Percentiles rank a stretch among this genome's conserved stretches.
Evolutionary conservation across 2,113 vertebrate species (phyloP).

Genomic region (Antigone vipio): DNA sequence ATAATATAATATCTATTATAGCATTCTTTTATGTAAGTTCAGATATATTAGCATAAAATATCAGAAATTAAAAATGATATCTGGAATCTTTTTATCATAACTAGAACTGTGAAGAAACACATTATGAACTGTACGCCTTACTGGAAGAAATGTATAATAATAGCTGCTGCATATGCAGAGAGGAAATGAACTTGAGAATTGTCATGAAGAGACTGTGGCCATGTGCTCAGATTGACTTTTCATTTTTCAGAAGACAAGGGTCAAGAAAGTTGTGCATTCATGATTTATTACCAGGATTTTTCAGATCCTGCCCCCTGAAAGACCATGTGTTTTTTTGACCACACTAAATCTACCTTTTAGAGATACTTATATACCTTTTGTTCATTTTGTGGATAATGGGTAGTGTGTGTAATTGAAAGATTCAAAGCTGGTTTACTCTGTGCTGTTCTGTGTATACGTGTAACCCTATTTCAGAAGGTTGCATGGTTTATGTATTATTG

Average conservation of each 20-base stretch:
- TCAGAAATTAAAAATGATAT: not conserved
- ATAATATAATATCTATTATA: not conserved
- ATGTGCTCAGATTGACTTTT: not conserved
- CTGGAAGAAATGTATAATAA: not conserved
- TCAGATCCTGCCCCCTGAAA: not conserved
- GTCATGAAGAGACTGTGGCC: not conserved
- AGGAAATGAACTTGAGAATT: not conserved
- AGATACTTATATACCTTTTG: not conserved
- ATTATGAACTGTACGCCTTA: not conserved
- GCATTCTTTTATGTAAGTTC: not conserved
- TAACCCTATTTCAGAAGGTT: not conserved
- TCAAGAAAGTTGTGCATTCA: not conserved
- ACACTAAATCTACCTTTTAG: not conserved
- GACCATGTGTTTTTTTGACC: not conserved
- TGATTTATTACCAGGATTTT: not conserved
- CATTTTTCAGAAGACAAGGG: not conserved
- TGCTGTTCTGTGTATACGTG: not conserved
- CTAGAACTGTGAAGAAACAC: not conserved
- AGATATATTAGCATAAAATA: not conserved
- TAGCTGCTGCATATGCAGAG: not conserved
- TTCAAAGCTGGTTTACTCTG: not conserved
- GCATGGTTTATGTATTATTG: not conserved
- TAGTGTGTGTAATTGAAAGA: not conserved
- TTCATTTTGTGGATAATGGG: not conserved
- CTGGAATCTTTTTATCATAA: not conserved